phyloP scores from a whole-genome alignment of 2,888 invertebrate species.

The Iselma pallidipennis region DNA sequence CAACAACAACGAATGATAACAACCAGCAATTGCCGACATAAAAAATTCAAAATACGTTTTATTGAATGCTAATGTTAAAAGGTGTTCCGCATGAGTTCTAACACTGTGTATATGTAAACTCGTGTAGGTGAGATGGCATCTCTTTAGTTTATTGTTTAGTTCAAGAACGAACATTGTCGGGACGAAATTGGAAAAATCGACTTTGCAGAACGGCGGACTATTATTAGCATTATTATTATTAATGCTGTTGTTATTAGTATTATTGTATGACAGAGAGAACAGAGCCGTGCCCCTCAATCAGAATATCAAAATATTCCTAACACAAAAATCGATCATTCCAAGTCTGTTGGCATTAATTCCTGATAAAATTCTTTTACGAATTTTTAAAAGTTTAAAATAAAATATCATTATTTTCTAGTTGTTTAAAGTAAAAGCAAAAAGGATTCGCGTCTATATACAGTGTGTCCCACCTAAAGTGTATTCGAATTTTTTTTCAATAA shows the following conservation, averaged over 20 bases:
- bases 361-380: too few species aligned
- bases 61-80: conserved; percentile 48
- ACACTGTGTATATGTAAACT: conserved; percentile 10
- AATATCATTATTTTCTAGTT: too few species aligned
- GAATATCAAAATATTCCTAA: conserved; percentile 41
- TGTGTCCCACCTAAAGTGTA: too few species aligned
- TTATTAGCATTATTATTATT: not conserved
- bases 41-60: conserved; percentile 34
- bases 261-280: conserved; percentile 35
- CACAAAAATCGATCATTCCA: too few species aligned
- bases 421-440: too few species aligned
- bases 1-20: too few species aligned
- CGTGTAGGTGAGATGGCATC: conserved; percentile 30
- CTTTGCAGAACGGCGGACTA: not conserved
- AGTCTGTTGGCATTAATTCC: too few species aligned
- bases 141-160: conserved; percentile 29
- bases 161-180: conserved; percentile 33
- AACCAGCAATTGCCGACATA: conserved; percentile 1
- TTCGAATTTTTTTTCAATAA: too few species aligned
- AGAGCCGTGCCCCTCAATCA: conserved; percentile 28
- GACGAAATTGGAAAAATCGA: not conserved
- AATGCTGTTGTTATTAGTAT: conserved; percentile 6
- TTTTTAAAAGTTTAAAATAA: too few species aligned
- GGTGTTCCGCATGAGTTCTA: conserved; percentile 45
- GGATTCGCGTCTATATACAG: too few species aligned